A percentile compares a stretch with the other conserved stretches of the same genome.
phyloP scores from a whole-genome alignment of 2,113 vertebrate genomes.

The Serilophus lunatus region DNA sequence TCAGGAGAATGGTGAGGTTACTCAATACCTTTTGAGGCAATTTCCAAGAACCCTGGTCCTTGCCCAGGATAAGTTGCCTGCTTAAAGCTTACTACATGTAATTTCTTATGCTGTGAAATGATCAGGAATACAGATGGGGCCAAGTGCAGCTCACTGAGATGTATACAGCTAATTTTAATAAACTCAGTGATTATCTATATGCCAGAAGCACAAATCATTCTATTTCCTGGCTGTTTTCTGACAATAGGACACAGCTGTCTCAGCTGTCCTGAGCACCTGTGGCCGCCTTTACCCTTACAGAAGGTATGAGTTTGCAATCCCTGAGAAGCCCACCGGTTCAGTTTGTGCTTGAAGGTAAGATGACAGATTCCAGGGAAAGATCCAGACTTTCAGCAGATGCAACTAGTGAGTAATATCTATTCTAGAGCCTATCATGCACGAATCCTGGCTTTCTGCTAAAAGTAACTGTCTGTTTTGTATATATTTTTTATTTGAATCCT shows the following conservation, averaged over 20 bases:
- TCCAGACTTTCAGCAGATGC: slow-evolving; percentile 58
- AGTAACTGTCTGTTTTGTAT: slow-evolving; percentile 51
- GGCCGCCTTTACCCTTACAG: neutral
- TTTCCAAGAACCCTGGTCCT: neutral
- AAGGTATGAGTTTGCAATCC: rapidly evolving
- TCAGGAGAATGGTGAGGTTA: neutral
- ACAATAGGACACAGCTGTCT: neutral
- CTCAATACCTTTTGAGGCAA: neutral
- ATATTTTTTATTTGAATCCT: slow-evolving; percentile 32
- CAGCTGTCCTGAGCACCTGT: neutral
- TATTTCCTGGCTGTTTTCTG: neutral
- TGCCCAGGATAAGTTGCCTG: neutral
- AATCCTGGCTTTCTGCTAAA: slow-evolving; percentile 54
- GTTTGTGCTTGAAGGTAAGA: neutral
- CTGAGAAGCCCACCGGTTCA: neutral
- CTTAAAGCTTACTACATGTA: neutral
- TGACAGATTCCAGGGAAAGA: slow-evolving; percentile 28
- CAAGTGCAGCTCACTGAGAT: neutral
- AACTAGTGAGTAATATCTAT: slow-evolving; percentile 60
- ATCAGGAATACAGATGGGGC: neutral
- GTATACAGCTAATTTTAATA: neutral
- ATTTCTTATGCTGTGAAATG: neutral
- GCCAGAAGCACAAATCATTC: neutral
- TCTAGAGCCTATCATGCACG: slow-evolving; percentile 41
- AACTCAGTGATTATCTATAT: neutral